Percentiles rank a stretch among this genome's conserved stretches.
phyloP scores from a whole-genome alignment of 2,888 invertebrate genomes.

The Trimorus sp. region DNA sequence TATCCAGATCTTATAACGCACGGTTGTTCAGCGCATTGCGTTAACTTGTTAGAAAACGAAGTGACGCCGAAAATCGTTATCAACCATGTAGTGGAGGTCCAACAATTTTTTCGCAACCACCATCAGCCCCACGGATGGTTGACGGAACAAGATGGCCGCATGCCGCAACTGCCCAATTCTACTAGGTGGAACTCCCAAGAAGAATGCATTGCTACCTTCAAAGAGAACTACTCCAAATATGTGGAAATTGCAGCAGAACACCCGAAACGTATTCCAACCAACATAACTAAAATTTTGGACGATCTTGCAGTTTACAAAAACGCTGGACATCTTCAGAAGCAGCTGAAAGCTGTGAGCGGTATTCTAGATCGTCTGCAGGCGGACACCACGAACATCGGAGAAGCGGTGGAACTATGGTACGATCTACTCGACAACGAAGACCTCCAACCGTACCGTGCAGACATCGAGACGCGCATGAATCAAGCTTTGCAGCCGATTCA shows the following conservation, averaged over 20 bases:
- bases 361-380: slow-evolving; percentile 19
- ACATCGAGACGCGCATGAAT: slow-evolving; percentile 5
- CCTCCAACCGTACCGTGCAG: not conserved
- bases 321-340: slow-evolving; percentile 24
- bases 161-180: slow-evolving; percentile 36
- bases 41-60: slow-evolving; percentile 35
- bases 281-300: slow-evolving; percentile 26
- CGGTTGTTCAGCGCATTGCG: slow-evolving; percentile 19
- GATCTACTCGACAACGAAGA: not conserved
- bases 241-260: slow-evolving; percentile 12
- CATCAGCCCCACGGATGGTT: no score
- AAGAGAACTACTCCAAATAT: slow-evolving; percentile 30
- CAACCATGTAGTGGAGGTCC: no score
- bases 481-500: slow-evolving; percentile 15
- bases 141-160: slow-evolving; percentile 12
- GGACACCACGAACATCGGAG: slow-evolving; percentile 8
- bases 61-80: no score
- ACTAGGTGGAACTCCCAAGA: no score
- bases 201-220: slow-evolving; percentile 21
- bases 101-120: no score
- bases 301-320: slow-evolving; percentile 28
- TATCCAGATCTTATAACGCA: not conserved
- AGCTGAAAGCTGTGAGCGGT: slow-evolving; percentile 9
- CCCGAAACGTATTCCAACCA: slow-evolving; percentile 3
- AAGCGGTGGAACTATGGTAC: slow-evolving; percentile 14